phyloP scores from a whole-genome alignment of 2,113 vertebrate genomes.

The Ascaphus truei region DNA sequence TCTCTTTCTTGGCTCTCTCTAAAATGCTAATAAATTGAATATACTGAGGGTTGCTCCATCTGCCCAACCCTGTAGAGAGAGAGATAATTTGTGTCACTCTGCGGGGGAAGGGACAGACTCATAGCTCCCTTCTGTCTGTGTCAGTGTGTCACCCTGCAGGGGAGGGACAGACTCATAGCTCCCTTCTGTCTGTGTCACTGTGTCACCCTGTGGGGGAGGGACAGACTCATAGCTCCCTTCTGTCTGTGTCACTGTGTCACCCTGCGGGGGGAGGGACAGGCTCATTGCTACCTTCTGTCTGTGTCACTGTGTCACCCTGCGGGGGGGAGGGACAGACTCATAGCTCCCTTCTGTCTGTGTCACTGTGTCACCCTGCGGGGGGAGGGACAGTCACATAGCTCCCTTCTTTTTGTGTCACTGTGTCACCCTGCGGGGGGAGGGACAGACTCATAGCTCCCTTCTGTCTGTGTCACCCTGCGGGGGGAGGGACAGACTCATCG shows the following conservation, averaged over 20 bases:
- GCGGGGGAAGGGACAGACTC: slow-evolving; percentile 16
- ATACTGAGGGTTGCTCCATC: slow-evolving; percentile 86
- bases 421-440: neutral
- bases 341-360: too few species aligned
- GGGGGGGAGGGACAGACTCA: too few species aligned
- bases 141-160: neutral
- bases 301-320: neutral
- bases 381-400: neutral
- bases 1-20: slow-evolving; percentile 70
- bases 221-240: too few species aligned
- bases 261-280: too few species aligned
- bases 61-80: slow-evolving; percentile 68
- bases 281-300: neutral
- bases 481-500: neutral
- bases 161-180: too few species aligned
- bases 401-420: neutral
- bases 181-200: too few species aligned
- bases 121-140: neutral
- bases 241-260: too few species aligned
- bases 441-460: too few species aligned
- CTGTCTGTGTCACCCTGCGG: too few species aligned
- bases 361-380: too few species aligned
- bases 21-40: slow-evolving; percentile 81
- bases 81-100: too few species aligned
- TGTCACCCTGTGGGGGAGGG: too few species aligned